A percentile compares a stretch with the other conserved stretches of the same genome.
These are phyloP conservation scores for Bradynema listronoti DNA, from an alignment of 1,140 invertebrate species.

Conservation along the genomic window DNA sequence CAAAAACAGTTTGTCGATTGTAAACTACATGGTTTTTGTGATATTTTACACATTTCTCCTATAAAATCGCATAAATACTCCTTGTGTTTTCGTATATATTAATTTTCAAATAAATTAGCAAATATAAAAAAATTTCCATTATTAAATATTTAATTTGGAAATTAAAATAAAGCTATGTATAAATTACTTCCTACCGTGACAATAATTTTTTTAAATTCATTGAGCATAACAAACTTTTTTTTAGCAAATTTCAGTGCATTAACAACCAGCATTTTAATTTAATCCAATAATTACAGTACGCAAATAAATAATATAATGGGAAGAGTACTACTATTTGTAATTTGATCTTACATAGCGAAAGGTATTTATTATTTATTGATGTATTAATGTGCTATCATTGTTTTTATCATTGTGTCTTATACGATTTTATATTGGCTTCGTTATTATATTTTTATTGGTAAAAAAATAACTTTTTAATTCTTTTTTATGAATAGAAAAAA, in stretches of 20 bases:
- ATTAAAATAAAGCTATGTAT: too few species aligned
- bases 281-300: neutral
- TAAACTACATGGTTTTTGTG: too few species aligned
- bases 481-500: slow-evolving; percentile 24
- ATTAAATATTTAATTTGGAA: too few species aligned
- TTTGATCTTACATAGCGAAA: too few species aligned
- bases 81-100: too few species aligned
- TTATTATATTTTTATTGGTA: slow-evolving; percentile 2
- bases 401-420: neutral
- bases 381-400: neutral
- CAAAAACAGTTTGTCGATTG: too few species aligned
- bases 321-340: neutral
- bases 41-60: too few species aligned
- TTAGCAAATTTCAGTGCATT: neutral
- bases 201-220: too few species aligned
- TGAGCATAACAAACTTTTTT: neutral
- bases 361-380: neutral
- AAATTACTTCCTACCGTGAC: too few species aligned
- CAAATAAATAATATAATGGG: neutral
- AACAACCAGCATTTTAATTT: neutral
- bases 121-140: too few species aligned
- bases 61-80: too few species aligned
- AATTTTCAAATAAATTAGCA: too few species aligned
- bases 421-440: neutral
- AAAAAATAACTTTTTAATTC: neutral